Evolutionary conservation across 2,888 invertebrate genomes (phyloP), one percentile per base, ranked within the genome.

Genomic region (Ormyrus pomaceus): DNA sequence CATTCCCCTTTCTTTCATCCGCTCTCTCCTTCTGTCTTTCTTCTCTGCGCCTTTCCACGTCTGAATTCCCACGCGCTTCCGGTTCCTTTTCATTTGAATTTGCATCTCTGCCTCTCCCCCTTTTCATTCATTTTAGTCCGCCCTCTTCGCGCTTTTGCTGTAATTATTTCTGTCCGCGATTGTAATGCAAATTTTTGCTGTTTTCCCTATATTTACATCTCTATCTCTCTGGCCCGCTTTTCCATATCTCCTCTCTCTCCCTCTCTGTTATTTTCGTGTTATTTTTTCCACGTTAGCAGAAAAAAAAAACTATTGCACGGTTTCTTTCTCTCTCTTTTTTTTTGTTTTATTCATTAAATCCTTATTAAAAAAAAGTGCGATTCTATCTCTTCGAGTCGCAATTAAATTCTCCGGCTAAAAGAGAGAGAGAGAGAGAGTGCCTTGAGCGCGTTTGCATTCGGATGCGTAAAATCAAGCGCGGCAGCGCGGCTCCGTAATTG

Each of bases 131-230:
- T 88, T 85, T 86, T 83, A 84, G 83, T 83, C 74, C 82, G 56
- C 68, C 82, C 85, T 83, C 84, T 84, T 83, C 84, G 82, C 86
- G 87, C 86, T 82, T 80, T 86, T 88, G 87, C 87, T 87, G 88
- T 89, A 89, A 90, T 90, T 90, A 90, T 90, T 90, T 90, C 88
- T 88, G 88, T 87, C 88, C 87, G 83, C 90, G 89, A 90, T 90
- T 90, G 90, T 90, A 83, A 90, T 90, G 90, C 89, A 90, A 90
- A 90, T 90, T 90, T 89, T 88, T 86, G 83, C 87, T 89, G 89
- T 88, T 88, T 88, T 87, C 86, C 85, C 81, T 80, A 75, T 78
- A 75, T 78, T 80, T 78, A 80, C 77, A 78, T 77, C 77, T 77
- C 81, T 79, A 66, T 79, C 79, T 64, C 71, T 51, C n/a, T 48